phyloP scores from a whole-genome alignment of 1,140 invertebrate genomes.

The Nomia melanderi region DNA sequence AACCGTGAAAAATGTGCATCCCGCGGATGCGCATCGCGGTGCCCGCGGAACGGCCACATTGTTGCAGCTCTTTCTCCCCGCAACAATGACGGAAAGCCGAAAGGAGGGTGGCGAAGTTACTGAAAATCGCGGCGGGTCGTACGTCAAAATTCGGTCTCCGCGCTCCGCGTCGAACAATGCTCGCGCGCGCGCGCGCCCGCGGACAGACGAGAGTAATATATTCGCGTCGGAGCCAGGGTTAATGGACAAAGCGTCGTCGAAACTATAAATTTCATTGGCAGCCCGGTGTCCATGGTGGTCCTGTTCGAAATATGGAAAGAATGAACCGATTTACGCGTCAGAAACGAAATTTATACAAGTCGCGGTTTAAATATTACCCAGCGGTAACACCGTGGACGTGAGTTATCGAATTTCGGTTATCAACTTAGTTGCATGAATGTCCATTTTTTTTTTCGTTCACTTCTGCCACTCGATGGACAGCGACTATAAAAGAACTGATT shows the following conservation, averaged over 20 bases:
- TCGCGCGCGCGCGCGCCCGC: too few relatives aligned
- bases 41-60: background rate
- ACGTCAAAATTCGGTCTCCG: conserved; percentile 42
- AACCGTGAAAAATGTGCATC: background rate
- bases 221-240: conserved; percentile 17
- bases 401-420: conserved; percentile 33
- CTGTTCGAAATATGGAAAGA: conserved; percentile 42
- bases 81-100: background rate
- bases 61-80: background rate
- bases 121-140: conserved; percentile 31
- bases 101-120: background rate
- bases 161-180: background rate
- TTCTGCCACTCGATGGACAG: background rate
- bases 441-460: background rate
- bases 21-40: background rate
- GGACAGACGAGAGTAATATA: conserved; percentile 10
- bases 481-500: conserved; percentile 31
- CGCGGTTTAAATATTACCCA: conserved; percentile 42
- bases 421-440: conserved; percentile 20
- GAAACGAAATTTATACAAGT: conserved; percentile 18
- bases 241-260: conserved; percentile 35
- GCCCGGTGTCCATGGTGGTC: conserved; percentile 8
- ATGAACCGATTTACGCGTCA: conserved; percentile 33
- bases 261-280: conserved; percentile 18
- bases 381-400: background rate